A percentile compares a stretch with the other conserved stretches of the same genome.
Conservation (phyloP, 1,140 invertebrate species). For the Drosophila quadrilineata region DNA sequence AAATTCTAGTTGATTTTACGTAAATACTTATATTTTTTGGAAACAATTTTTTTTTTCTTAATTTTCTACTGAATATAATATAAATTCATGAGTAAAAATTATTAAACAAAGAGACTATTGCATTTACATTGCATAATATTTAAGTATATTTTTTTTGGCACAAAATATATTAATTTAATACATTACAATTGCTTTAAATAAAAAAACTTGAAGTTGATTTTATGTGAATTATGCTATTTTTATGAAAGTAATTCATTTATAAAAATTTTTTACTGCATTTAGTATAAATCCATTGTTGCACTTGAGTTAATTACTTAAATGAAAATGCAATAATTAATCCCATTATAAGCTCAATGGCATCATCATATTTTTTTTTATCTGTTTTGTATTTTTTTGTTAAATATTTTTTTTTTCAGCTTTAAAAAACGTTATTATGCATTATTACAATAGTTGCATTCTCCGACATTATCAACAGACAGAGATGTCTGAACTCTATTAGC, state of each 20-base stretch:
- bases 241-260: not conserved
- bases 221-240: no score
- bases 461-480: constrained; percentile 24
- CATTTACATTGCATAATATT: no score
- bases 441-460: constrained; percentile 11
- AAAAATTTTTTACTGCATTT: not conserved
- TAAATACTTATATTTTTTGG: not conserved
- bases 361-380: not conserved
- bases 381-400: not conserved
- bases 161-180: no score
- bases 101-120: no score
- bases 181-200: no score
- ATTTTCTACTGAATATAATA: not conserved
- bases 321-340: not conserved
- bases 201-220: no score
- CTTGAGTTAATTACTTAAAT: no score
- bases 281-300: no score
- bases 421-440: constrained; percentile 11
- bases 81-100: no score
- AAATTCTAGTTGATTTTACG: not conserved
- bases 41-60: not conserved
- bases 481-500: constrained; percentile 21
- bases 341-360: no score
- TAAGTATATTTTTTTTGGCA: no score
- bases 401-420: not conserved